Evolutionary conservation across 2,113 vertebrate genomes (phyloP), one percentile per base, ranked within the genome.

Genomic region (Polypterus bichir): DNA sequence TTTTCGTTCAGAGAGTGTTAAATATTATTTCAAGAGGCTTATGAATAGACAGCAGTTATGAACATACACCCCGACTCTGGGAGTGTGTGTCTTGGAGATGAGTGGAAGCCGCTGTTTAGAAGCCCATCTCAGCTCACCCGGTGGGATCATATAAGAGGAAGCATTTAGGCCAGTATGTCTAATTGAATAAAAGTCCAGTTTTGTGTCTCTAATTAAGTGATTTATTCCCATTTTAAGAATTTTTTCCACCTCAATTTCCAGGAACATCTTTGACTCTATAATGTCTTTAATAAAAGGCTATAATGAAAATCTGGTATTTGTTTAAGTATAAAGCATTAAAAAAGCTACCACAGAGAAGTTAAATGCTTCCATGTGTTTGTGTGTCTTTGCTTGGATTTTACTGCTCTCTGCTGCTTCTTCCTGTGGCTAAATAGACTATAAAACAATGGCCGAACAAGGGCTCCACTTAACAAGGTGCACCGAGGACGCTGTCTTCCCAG

Each of bases 281-380:
- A 67, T 64, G 69, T 63, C 73, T 71, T 72, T 77, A 81, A 84
- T 79, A 77, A 82, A 79, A 76, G 57, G 77, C 79, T 74, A 44
- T 80, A 69, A 75, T 74, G 54, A 69, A 72, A 84, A 80, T 82
- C 79, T 86, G 85, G 75, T 78, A 82, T 79, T 77, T 77, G 82
- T 85, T 82, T 74, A 75, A 71, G 75, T 65, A 76, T 83, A 78
- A 83, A 83, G 81, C 74, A 77, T 71, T 3, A 66, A 81, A 79
- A 79, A 79, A 71, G 27, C 56, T 58, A 44, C 56, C 56, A 58
- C 56, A 45, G 44, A 58, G 44, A 7, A 6, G 44, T 45, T 58
- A 58, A 58, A 45, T 58, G 56, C 7, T 58, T 58, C 56, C 56
- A 44, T 58, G 56, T 58, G 56, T 45, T 58, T 58, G 56, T 58